Conservation (phyloP, 2,113 vertebrate species). For the Percopsis transmontana region DNA sequence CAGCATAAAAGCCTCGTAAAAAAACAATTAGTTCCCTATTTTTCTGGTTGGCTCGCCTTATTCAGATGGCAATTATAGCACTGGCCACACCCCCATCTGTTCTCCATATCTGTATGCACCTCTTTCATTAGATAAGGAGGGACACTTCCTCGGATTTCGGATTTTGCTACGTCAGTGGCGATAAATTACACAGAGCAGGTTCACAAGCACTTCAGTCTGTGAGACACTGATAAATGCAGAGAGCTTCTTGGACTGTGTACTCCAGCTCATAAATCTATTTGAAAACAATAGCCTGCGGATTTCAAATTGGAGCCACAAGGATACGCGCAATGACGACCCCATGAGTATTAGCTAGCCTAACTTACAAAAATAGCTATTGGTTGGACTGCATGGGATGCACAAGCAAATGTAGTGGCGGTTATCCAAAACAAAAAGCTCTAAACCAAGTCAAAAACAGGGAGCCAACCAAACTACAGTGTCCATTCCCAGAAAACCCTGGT, state of each 20-base stretch:
- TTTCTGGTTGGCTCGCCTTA: constrained; percentile 1
- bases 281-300: constrained; percentile 61
- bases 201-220: constrained; percentile 48
- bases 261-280: constrained; percentile 53
- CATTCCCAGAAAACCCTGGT: constrained; percentile 44
- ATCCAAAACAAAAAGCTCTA: constrained; percentile 30
- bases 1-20: constrained; percentile 39
- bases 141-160: constrained; percentile 24
- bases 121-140: constrained; percentile 37
- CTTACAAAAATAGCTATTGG: constrained; percentile 18
- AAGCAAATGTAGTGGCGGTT: constrained; percentile 10
- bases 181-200: constrained; percentile 53
- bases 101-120: constrained; percentile 5
- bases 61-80: constrained; percentile 16
- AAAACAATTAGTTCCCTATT: constrained; percentile 36
- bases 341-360: constrained; percentile 34
- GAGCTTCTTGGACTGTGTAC: constrained; percentile 51
- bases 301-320: constrained; percentile 28
- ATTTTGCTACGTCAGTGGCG: constrained; percentile 61
- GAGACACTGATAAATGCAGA: constrained; percentile 49
- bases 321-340: constrained; percentile 20
- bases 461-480: constrained; percentile 11
- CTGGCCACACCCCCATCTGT: constrained; percentile 7
- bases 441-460: constrained; percentile 27
- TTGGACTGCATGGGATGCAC: constrained; percentile 1